Base-by-base conservation (phyloP, 2,888 invertebrate genomes). In the Rosalia funebris region DNA sequence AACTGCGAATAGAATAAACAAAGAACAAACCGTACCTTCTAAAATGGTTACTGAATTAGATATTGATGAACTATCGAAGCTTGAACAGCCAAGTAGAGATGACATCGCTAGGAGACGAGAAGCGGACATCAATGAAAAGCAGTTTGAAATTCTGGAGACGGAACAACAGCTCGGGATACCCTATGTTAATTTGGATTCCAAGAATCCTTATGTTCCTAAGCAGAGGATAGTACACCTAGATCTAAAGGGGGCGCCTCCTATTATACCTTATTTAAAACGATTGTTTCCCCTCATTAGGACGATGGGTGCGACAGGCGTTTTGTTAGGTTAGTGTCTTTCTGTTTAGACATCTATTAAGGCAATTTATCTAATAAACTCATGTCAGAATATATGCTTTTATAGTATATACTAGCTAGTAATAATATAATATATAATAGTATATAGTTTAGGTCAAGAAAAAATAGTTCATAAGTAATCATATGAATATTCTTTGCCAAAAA, bases 181-280 rank as follows among this genome's bases (percentile, higher is more conserved):
- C 1, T 79, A 74, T 66, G 80, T 82, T 10, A 80, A 80, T 69
- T 66, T 81, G 19, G 81, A 82, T 70, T 44, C 76, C 15, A 77
- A 77, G 54, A 77, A 79, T 63, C 82, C 82, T 0, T 85, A 84
- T 71, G 73, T 85, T 25, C 85, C 85, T 0, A 76, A 81, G 7
- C 83, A 84, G 41, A 82, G 88, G 31, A 77, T 92, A 42, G 88
- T 92, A 12, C 92, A 92, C 78, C 83, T 92, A 58, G 92, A 92
- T 78, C 79, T 92, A 36, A 92, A 92, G 79, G 92, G 91, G 19
- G 91, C 91, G 1, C 90, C 91, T 15, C 90, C 90, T 9, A 87
- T 86, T 77, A 77, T 89, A 4, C 75, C 79, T 9, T 89, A 85
- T 74, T 80, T 89, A 16, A 84, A 86, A 75, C 83, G 85, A 69